phyloP scores from a whole-genome alignment of 2,797 vertebrate genomes.

The Alosa sapidissima region DNA sequence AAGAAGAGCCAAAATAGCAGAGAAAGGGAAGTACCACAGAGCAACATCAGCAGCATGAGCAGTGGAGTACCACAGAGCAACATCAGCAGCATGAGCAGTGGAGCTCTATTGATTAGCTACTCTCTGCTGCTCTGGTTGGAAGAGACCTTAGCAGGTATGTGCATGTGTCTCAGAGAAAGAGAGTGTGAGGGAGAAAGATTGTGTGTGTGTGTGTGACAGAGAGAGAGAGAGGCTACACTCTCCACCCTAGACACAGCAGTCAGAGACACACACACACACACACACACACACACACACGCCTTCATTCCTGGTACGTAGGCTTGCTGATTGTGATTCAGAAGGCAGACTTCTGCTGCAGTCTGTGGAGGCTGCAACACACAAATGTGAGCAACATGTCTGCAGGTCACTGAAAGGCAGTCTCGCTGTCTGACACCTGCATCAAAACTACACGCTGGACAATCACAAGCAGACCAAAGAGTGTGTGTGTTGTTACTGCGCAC shows the following conservation, averaged over 20 bases:
- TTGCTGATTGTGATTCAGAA: background rate
- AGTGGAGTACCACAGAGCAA: too few relatives aligned
- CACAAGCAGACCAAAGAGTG: background rate
- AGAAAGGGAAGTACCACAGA: background rate
- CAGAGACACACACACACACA: conserved; percentile 17
- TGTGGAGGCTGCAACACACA: background rate
- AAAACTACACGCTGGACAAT: background rate
- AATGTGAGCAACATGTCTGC: background rate
- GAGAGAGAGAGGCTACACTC: background rate
- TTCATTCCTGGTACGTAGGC: background rate
- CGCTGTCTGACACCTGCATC: background rate
- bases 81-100: background rate
- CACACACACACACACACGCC: background rate
- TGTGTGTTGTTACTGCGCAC: background rate
- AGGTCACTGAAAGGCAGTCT: background rate
- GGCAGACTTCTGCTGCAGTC: background rate
- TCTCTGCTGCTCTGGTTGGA: background rate
- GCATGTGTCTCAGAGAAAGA: background rate
- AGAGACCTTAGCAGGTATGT: background rate
- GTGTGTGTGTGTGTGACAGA: background rate
- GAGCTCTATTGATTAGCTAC: background rate
- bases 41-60: too few relatives aligned
- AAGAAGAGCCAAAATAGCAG: background rate
- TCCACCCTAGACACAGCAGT: background rate
- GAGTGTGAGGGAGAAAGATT: background rate